phyloP scores from a whole-genome alignment of 2,888 invertebrate species.

The Gymnosoma rotundatum region DNA sequence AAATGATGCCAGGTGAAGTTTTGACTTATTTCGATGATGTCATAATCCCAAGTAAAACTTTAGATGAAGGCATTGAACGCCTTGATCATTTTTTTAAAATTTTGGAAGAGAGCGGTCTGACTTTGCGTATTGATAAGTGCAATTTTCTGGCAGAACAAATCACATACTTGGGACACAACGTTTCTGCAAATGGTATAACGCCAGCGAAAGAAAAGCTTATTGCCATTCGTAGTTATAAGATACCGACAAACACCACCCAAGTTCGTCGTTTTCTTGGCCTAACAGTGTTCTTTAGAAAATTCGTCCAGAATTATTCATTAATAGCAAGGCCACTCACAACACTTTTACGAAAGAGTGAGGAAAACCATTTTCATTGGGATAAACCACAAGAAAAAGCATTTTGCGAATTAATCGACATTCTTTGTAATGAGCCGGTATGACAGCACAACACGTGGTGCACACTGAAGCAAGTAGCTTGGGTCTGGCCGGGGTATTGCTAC shows the following conservation, averaged over 20 bases:
- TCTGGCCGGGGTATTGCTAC: background rate
- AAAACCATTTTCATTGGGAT: background rate
- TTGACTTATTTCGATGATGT: conserved; percentile 68
- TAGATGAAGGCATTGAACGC: conserved; percentile 53
- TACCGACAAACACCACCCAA: conserved; percentile 50
- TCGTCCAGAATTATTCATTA: conserved; percentile 53
- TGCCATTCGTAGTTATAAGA: background rate
- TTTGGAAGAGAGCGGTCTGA: conserved; percentile 21
- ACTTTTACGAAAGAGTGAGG: background rate
- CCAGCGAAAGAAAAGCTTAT: no score
- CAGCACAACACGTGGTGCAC: no score
- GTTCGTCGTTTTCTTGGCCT: conserved; percentile 62
- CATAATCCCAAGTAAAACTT: conserved; percentile 61
- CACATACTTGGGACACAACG: conserved; percentile 7
- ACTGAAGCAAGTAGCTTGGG: no score
- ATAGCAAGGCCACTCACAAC: conserved; percentile 43
- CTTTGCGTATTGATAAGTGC: conserved; percentile 19
- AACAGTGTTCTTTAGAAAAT: conserved; percentile 66
- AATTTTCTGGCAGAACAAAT: conserved; percentile 22
- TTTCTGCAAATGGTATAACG: background rate
- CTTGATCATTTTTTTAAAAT: conserved; percentile 49
- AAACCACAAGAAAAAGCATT: conserved; percentile 43
- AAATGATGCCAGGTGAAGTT: no score
- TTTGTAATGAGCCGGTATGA: conserved; percentile 28
- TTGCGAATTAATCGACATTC: conserved; percentile 26